phyloP scores from a whole-genome alignment of 2,113 vertebrate genomes.

The Sylvietta virens region DNA sequence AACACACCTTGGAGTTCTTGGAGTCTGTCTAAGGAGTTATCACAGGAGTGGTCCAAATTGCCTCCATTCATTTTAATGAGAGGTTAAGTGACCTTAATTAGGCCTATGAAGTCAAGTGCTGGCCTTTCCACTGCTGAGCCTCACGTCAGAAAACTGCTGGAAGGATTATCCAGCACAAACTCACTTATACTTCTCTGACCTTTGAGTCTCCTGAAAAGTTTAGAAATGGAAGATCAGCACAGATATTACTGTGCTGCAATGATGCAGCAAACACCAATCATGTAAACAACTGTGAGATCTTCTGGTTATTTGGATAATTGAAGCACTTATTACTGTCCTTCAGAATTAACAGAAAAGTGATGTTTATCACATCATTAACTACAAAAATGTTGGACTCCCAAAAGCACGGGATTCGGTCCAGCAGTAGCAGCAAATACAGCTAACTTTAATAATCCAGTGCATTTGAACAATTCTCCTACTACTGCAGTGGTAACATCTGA shows the following conservation, averaged over 20 bases:
- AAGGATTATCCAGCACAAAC: constrained; percentile 25
- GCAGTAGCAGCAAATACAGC: neutral
- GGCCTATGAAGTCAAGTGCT: constrained; percentile 19
- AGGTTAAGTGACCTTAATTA: constrained; percentile 50
- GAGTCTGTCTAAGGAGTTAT: neutral
- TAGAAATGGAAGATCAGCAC: constrained; percentile 13
- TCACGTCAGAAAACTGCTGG: constrained; percentile 12
- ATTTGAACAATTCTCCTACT: neutral
- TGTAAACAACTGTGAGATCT: constrained; percentile 39
- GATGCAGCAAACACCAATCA: constrained; percentile 42
- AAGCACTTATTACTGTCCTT: constrained; percentile 30
- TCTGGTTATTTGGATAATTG: constrained; percentile 25
- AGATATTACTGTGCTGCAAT: constrained; percentile 15
- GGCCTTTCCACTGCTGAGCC: neutral
- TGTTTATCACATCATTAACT: constrained; percentile 20
- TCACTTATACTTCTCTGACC: constrained; percentile 16
- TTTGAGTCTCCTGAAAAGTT: neutral
- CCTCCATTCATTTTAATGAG: constrained; percentile 25
- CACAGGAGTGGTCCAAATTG: neutral
- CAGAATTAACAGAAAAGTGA: constrained; percentile 27
- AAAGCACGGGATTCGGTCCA: neutral
- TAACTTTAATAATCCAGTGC: neutral
- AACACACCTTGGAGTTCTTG: neutral
- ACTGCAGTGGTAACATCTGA: neutral
- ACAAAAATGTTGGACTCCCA: constrained; percentile 3